Base-by-base conservation (phyloP, 1,140 invertebrate species). In the Trichonephila clavipes region DNA sequence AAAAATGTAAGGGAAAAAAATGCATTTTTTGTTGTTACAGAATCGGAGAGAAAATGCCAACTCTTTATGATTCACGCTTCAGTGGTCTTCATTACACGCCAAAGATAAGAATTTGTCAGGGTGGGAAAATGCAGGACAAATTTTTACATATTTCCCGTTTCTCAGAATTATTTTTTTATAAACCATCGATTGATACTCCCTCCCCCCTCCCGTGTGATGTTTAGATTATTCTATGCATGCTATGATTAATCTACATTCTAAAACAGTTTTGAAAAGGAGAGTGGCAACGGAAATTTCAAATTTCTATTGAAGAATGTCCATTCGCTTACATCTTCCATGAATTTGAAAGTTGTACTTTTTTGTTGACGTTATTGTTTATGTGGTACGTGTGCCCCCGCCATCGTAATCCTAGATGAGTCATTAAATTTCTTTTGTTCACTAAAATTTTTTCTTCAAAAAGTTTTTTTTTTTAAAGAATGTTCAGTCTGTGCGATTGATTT, bases 51-150 rank as follows among this genome's bases (percentile, higher is more conserved):
- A 77, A 77, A 77, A 77, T 16, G 28, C 28, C 14, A 77, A 34
- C 34, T 69, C 66, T 77, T 77, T 34, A 77, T 77, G 72, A 28
- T 77, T 18, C 12, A 77, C 72, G 72, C 72, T 77, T 77, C 28
- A 40, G 3, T 77, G 72, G 14, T 34, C 2, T 34, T 77, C 72
- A 18, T 77, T 51, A 34, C 5, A 18, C 72, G 18, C 18, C 5
- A 28, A 77, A 34, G 72, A 77, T 28, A 77, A 77, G 28, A 77
- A 77, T 77, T 77, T 40, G 18, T 77, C 72, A 77, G 28, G 72
- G 72, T 40, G 72, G 72, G 72, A 77, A 77, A 34, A 34, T 24
- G 72, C 66, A 14, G n/a, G 66, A 69, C 66, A 69, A 69, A 72
- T 24, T 69, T 72, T 21, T 72, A 5, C 28, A 51, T 51, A 5